phyloP scores from a whole-genome alignment of 2,888 invertebrate species.

The Melieria crassipennis region DNA sequence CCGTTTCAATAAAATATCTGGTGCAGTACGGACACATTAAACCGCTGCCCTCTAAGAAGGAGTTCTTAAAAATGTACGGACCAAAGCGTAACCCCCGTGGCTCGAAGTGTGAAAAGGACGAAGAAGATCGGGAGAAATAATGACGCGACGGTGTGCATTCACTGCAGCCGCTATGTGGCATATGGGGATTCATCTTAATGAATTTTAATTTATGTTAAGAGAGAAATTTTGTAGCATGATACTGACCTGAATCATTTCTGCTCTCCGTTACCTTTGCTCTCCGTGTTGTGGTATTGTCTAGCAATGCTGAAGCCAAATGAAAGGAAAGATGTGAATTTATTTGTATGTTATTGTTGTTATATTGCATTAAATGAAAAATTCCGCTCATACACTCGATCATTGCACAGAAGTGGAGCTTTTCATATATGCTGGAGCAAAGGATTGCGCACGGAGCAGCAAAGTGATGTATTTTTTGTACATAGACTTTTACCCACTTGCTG shows the following conservation, averaged over 20 bases:
- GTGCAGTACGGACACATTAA: slow-evolving; percentile 83
- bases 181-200: no score
- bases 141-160: neutral
- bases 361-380: slow-evolving; percentile 24
- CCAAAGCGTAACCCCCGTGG: slow-evolving; percentile 65
- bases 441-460: no score
- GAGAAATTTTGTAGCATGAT: neutral
- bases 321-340: slow-evolving; percentile 26
- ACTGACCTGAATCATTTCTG: neutral
- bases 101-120: no score
- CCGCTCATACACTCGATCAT: neutral
- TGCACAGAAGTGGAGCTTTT: neutral
- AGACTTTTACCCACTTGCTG: no score
- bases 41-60: slow-evolving; percentile 79
- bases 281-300: no score
- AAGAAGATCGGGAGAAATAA: neutral
- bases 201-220: no score
- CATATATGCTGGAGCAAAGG: no score
- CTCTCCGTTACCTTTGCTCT: no score
- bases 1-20: slow-evolving; percentile 83
- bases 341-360: slow-evolving; percentile 21
- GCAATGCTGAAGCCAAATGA: neutral
- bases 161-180: no score
- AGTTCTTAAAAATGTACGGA: slow-evolving; percentile 71
- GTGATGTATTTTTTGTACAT: no score